These are phyloP conservation scores for Caiman crocodilus DNA, from an alignment of 2,797 vertebrate species.

Conservation along the genomic window DNA sequence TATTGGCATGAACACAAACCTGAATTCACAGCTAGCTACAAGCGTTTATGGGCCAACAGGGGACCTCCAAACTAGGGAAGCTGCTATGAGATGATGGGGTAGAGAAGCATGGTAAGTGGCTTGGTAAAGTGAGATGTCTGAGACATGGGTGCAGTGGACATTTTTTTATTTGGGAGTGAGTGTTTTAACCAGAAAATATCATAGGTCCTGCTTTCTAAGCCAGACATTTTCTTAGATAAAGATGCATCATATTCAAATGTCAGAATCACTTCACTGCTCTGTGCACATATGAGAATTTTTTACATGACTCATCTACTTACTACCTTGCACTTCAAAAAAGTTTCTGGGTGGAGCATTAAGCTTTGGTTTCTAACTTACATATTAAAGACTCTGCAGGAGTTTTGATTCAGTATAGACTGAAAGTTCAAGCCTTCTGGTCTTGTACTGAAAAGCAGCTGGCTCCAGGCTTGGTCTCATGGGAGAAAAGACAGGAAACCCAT, in stretches of 20 bases:
- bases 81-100: not conserved
- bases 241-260: rapidly evolving
- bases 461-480: not conserved
- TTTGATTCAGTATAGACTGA: rapidly evolving
- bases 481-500: not conserved
- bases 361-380: not conserved
- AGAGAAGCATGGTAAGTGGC: not conserved
- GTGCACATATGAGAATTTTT: not conserved
- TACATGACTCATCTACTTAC: not conserved
- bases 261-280: not conserved
- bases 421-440: not conserved
- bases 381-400: not conserved
- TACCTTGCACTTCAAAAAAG: not conserved
- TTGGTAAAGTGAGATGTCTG: rapidly evolving
- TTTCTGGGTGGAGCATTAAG: not conserved
- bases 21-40: not conserved
- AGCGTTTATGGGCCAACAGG: not conserved
- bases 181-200: not conserved
- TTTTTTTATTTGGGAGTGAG: not conserved
- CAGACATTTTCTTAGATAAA: not conserved
- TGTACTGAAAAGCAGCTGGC: not conserved
- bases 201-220: not conserved
- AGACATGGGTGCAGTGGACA: not conserved
- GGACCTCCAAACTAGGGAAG: rapidly evolving
- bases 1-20: not conserved